phyloP scores from a whole-genome alignment of 2,113 vertebrate species.

The Rhegmatorhina hoffmannsi region DNA sequence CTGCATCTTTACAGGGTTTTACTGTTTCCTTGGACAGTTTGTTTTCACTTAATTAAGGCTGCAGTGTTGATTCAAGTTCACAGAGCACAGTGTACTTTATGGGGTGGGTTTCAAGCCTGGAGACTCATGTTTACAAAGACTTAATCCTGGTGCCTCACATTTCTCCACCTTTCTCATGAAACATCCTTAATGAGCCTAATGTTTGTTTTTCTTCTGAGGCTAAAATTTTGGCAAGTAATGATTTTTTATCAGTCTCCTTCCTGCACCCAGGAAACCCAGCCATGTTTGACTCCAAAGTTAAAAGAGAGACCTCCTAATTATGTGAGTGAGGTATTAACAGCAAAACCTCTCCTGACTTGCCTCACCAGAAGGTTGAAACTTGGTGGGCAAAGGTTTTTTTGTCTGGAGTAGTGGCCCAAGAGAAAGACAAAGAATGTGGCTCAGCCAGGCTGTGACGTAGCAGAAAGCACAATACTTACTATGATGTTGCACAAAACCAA shows the following conservation, averaged over 20 bases:
- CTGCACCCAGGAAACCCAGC: neutral
- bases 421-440: neutral
- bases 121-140: neutral
- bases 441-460: neutral
- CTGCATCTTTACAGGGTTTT: neutral
- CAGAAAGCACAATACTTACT: constrained; percentile 70
- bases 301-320: neutral
- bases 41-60: neutral
- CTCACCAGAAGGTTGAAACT: neutral
- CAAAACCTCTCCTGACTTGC: neutral
- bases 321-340: neutral
- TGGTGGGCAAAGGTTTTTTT: neutral
- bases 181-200: neutral
- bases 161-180: neutral
- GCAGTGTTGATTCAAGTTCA: neutral
- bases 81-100: neutral
- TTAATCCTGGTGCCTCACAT: neutral
- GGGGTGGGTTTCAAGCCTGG: neutral
- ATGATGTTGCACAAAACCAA: constrained; percentile 88
- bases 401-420: neutral
- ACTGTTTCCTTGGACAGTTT: neutral
- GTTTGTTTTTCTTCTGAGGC: neutral
- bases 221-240: neutral
- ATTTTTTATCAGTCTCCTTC: neutral
- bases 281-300: neutral